Conservation (phyloP, 2,797 vertebrate species). For the Chelmon rostratus region DNA sequence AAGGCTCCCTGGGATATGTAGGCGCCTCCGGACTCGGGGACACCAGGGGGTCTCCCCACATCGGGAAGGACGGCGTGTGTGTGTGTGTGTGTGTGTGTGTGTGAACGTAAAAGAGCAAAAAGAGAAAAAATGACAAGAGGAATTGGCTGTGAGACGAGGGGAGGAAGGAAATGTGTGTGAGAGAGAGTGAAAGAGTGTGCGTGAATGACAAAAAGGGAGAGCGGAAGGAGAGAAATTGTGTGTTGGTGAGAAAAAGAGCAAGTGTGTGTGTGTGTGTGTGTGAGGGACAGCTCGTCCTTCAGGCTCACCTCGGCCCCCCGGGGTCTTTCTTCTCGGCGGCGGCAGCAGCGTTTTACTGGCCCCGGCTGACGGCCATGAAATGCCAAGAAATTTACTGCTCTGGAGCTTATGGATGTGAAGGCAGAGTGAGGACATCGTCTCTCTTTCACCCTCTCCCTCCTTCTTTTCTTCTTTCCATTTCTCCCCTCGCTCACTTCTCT, state of each 20-base stretch:
- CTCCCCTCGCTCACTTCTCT: not conserved
- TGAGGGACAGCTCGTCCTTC: constrained; percentile 80
- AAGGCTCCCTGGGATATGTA: constrained; percentile 74
- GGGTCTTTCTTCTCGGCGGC: constrained; percentile 69
- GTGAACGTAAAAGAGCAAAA: constrained; percentile 61
- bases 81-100: constrained; percentile 47
- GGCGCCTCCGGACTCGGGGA: constrained; percentile 69
- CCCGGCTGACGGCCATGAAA: constrained; percentile 76
- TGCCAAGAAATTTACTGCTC: constrained; percentile 73
- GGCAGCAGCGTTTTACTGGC: constrained; percentile 68
- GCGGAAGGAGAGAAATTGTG: constrained; percentile 49
- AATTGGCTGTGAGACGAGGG: constrained; percentile 58
- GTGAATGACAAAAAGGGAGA: constrained; percentile 53
- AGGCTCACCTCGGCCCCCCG: constrained; percentile 76
- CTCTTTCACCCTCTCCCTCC: constrained; percentile 45
- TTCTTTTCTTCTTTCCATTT: not conserved
- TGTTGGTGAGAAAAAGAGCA: constrained; percentile 67
- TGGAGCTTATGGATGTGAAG: constrained; percentile 64
- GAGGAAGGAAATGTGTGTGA: constrained; percentile 26
- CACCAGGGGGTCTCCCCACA: constrained; percentile 54
- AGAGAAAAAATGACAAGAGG: constrained; percentile 48
- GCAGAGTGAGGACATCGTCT: constrained; percentile 45
- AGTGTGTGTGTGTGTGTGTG: constrained; percentile 60
- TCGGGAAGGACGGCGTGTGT: constrained; percentile 21
- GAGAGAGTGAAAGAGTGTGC: constrained; percentile 27